Evolutionary conservation across 1,140 invertebrate genomes (phyloP), one percentile per base, ranked within the genome.

Genomic region (Aphelinus atriplicis): DNA sequence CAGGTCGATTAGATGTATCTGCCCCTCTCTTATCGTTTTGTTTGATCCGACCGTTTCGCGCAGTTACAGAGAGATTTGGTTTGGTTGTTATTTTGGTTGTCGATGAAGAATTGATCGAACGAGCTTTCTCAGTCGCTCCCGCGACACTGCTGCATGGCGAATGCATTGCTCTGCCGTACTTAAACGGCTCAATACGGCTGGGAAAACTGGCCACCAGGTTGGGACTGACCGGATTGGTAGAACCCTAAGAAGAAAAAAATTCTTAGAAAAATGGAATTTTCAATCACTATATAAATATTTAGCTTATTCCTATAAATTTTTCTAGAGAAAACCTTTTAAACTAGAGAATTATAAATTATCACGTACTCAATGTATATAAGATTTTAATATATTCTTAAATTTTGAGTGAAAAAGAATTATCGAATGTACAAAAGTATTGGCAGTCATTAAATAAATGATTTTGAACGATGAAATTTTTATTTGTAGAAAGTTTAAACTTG

Each of bases 201-300:
- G 77, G 88, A 89, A 82, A 89, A 90, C 78, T 90, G 90, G 82
- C 89, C 90, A 64, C 86, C 86, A 43, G 83, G 79, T 79, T 91
- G 90, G 79, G 90, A 91, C 74, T 90, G 90, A 79, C 90, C 86
- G 7, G 92, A 91, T 78, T 90, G 89, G 86, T 93, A 92, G 81
- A 91, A 93, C 69, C 90, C 75, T 76, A 51, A 53, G 66, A 56
- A 57, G 45, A 7, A 61, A 0, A 1, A 10, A 63, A 10, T 7
- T 62, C 4, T 5, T 60, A 42, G 7, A 60, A 7, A 43, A 2
- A 63, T 63, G 9, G 46, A 60, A 42, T 9, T 9, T 48, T 3
- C 5, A n/a, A 64, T 64, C 5, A 7, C 9, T 45, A 55, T 7
- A 42, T n/a, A 43, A 55, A 7, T 56, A 56, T 46, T 6, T 42